Base-by-base conservation (phyloP, 2,888 invertebrate genomes). In the Drosophila sordidula region DNA sequence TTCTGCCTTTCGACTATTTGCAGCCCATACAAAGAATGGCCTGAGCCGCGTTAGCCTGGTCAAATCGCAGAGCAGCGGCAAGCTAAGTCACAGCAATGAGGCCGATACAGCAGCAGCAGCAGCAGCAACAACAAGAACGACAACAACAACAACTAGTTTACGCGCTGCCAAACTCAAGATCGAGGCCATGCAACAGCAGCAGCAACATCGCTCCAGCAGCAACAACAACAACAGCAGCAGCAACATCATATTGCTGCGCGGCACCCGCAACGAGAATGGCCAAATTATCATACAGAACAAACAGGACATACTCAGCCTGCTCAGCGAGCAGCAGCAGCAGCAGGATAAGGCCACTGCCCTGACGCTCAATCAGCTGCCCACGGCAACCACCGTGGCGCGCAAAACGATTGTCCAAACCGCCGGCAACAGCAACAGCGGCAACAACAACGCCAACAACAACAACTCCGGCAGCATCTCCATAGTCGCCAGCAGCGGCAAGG, bases 241-340 rank as follows among this genome's bases (percentile, higher is more conserved):
- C 80, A 92, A 92, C 75, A 92, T 92, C 51, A 92, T 92, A 45
- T 87, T 92, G 70, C 80, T 92, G 82, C 92, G 92, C 61, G 92
- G 92, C 58, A 90, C 92, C 57, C 91, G 92, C 71, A 91, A 92
- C 52, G 92, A 92, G 78, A 92, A 92, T 84, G 92, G 92, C 56
- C 92, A 92, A 87, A 92, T 92, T 76, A 92, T 92, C 65, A 91
- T 92, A 70, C 92, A 92, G 78, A 92, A 92, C 72, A 92, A 92
- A 71, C 92, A 92, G 87, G 92, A 92, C 69, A 91, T 92, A 67
- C 90, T 92, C 54, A 92, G 90, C 76, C 90, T 92, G 82, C 90
- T 92, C 69, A 92, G 86, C 69, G 92, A 92, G 46, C 89, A 90
- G 58, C 84, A 85, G 38, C 83, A 78, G 46, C 78, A 73, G 58